Evolutionary conservation across 2,113 vertebrate genomes (phyloP), one percentile per base, ranked within the genome.

Genomic region (Gymnobelideus leadbeateri): DNA sequence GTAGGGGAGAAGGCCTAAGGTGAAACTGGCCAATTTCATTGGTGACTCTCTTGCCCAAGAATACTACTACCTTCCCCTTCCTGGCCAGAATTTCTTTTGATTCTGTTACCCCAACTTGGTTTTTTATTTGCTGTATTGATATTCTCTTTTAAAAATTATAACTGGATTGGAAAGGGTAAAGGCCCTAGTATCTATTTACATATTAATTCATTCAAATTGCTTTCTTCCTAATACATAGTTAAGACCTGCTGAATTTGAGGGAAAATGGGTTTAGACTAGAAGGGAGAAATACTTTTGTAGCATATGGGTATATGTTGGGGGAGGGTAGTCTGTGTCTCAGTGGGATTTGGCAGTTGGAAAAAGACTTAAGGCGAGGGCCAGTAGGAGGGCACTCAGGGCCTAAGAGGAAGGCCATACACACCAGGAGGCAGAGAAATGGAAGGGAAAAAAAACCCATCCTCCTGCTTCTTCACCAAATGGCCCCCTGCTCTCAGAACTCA

Each of bases 71-170:
- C 31, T 54, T 46, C 61, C 8, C 50, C 49, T n/a, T n/a, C 51
- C 7, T 7, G 7, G 9, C 46, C 52, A 43, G 8, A 24, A 46
- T 24, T 25, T 14, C 51, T 25, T 49, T 26, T 50, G 31, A n/a
- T 26, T 90, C n/a, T 31, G 16, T 55, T 6, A 3, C 9, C 12
- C 16, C 37, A 77, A 37, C 37, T 77, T 77, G 31, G 10, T 77
- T 55, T 55, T 55, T 55, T 25, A 55, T 55, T 84, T 84, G 68
- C n/a, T 84, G 6, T 21, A 23, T 43, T 43, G 43, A 25, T 19
- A 3, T 19, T 77, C 51, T 94, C 47, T 25, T 96, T 90, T 51
- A 68, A 92, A 61, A 89, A 57, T 54, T 90, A 51, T n/a, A 55
- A 84, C 25, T 0, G 89, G 26, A n/a, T 89, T 51, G 4, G 92